These are phyloP conservation scores for Chironomus striatipennis DNA, from an alignment of 1,140 invertebrate species.

Conservation along the genomic window DNA sequence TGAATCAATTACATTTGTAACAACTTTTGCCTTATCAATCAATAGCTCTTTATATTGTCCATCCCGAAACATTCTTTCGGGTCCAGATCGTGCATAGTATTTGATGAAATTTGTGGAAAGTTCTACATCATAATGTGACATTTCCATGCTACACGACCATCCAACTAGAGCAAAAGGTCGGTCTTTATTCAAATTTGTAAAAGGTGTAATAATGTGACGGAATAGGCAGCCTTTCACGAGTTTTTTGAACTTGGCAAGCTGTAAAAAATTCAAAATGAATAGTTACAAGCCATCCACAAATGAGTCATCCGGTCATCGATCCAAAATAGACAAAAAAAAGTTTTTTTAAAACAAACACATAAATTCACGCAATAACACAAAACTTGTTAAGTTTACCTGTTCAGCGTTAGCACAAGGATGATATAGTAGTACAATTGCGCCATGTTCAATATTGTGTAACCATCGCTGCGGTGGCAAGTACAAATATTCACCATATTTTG, in stretches of 20 bases:
- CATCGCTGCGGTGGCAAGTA: slow-evolving; percentile 76
- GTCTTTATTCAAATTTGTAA: slow-evolving; percentile 48
- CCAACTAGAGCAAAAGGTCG: slow-evolving; percentile 65
- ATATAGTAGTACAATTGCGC: slow-evolving; percentile 74
- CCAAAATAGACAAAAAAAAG: no score
- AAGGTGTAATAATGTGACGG: slow-evolving; percentile 73
- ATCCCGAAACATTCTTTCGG: slow-evolving; percentile 50
- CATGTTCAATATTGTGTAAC: slow-evolving; percentile 81
- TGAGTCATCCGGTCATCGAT: no score
- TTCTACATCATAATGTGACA: slow-evolving; percentile 56
- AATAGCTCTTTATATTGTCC: slow-evolving; percentile 52
- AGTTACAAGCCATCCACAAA: no score
- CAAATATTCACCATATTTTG: slow-evolving; percentile 72
- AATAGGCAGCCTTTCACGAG: slow-evolving; percentile 62
- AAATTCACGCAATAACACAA: no score
- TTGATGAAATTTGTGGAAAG: slow-evolving; percentile 55
- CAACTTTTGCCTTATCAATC: slow-evolving; percentile 44
- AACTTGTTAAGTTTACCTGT: slow-evolving; percentile 39
- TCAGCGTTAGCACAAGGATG: slow-evolving; percentile 72
- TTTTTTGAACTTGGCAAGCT: slow-evolving; percentile 48
- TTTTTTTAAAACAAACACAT: no score
- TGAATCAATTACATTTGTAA: slow-evolving; percentile 45
- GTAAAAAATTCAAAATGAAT: no score
- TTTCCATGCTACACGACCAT: slow-evolving; percentile 65
- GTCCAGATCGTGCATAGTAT: slow-evolving; percentile 52